Evolutionary conservation across 2,113 vertebrate genomes (phyloP).

Genomic region (Bos taurus): ARS-UCD2.0 NC_037328.1:52537001-52537500

Average conservation of each 20-base stretch:
- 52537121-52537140: not conserved
- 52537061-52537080: not conserved
- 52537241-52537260: not conserved
- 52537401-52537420: not conserved
- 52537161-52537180: not conserved
- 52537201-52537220: not conserved
- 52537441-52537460: not conserved
- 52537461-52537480: not conserved
- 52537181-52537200: not conserved
- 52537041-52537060: not conserved
- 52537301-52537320: not conserved
- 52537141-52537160: not conserved
- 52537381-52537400: not conserved
- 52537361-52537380: not conserved
- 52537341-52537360: not conserved
- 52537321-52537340: not conserved
- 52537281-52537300: not conserved
- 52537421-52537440: not conserved
- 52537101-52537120: not conserved
- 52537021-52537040: not conserved
- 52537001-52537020: not conserved
- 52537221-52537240: not conserved
- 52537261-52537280: not conserved
- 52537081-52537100: not conserved
- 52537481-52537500: rapidly evolving